These are phyloP conservation scores for Bubo scandiacus DNA, from an alignment of 2,113 vertebrate species.

Conservation along the genomic window DNA sequence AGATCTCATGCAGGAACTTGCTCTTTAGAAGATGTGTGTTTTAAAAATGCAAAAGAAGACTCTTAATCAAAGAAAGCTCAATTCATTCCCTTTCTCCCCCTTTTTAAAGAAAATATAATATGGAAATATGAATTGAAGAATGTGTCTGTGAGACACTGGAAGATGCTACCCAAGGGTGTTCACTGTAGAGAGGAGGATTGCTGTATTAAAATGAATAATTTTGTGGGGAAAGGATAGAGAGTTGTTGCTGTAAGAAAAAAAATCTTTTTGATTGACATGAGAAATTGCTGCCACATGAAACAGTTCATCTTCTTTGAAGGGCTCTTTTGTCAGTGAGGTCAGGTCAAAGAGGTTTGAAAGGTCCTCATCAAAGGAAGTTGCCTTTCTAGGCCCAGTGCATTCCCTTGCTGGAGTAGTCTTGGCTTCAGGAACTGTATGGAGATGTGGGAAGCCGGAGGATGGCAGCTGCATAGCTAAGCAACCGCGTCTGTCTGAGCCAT, in stretches of 20 bases:
- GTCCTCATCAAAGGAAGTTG: slow-evolving; percentile 68
- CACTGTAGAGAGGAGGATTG: slow-evolving; percentile 7
- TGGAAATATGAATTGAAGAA: slow-evolving; percentile 19
- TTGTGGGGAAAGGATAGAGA: slow-evolving; percentile 48
- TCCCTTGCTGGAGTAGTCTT: slow-evolving; percentile 56
- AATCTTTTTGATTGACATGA: slow-evolving; percentile 69
- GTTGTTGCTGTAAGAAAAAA: slow-evolving; percentile 60
- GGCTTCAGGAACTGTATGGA: slow-evolving; percentile 52
- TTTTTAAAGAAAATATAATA: slow-evolving; percentile 59
- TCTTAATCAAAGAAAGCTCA: slow-evolving; percentile 37
- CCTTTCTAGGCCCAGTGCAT: slow-evolving; percentile 52
- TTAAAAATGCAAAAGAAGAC: slow-evolving; percentile 34
- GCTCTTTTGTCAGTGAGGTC: slow-evolving; percentile 68
- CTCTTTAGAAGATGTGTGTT: background rate
- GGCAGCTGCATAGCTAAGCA: slow-evolving; percentile 64
- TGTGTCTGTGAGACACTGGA: slow-evolving; percentile 30
- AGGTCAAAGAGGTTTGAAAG: slow-evolving; percentile 72
- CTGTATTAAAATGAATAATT: slow-evolving; percentile 66
- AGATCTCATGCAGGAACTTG: background rate
- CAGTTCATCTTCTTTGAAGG: slow-evolving; percentile 69
- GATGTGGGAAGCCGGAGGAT: slow-evolving; percentile 35
- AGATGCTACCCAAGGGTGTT: slow-evolving; percentile 62
- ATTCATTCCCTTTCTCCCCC: background rate
- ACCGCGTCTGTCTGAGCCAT: background rate
- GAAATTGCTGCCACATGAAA: slow-evolving; percentile 72